Evolutionary conservation across 2,888 invertebrate genomes (phyloP).

Genomic region (Phortica okadai): DNA sequence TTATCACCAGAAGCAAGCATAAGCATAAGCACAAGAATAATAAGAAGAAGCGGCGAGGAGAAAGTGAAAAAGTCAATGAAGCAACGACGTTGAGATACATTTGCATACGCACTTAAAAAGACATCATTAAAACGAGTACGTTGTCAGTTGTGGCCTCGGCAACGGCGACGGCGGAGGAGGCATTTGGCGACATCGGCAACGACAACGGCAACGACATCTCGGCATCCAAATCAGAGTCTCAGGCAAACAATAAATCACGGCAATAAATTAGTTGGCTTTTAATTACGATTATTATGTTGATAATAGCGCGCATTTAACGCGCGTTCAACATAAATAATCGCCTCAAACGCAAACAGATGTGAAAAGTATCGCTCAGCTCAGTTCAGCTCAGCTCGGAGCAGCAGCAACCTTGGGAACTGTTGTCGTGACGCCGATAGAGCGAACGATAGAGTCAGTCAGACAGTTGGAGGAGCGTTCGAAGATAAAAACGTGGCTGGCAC

Average conservation of each 20-base stretch:
- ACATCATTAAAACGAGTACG: not conserved
- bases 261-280: slow-evolving; percentile 73
- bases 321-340: slow-evolving; percentile 74
- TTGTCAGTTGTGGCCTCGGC: no score
- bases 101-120: not conserved
- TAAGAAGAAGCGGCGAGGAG: no score
- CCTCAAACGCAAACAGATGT: slow-evolving; percentile 72
- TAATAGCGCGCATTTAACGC: slow-evolving; percentile 73
- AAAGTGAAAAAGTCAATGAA: no score
- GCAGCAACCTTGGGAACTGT: no score
- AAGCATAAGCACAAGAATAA: not conserved
- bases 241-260: slow-evolving; percentile 64
- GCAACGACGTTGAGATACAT: not conserved
- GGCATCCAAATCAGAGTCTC: not conserved
- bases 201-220: no score
- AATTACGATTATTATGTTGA: slow-evolving; percentile 74
- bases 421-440: no score
- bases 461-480: no score
- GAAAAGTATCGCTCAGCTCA: not conserved
- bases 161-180: no score
- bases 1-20: not conserved
- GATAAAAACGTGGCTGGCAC: no score
- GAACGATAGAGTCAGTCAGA: no score
- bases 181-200: no score
- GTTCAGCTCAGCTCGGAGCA: no score